These are phyloP conservation scores for Taxidea taxus DNA, from an alignment of 2,113 vertebrate genomes.

Conservation along the genomic window DNA sequence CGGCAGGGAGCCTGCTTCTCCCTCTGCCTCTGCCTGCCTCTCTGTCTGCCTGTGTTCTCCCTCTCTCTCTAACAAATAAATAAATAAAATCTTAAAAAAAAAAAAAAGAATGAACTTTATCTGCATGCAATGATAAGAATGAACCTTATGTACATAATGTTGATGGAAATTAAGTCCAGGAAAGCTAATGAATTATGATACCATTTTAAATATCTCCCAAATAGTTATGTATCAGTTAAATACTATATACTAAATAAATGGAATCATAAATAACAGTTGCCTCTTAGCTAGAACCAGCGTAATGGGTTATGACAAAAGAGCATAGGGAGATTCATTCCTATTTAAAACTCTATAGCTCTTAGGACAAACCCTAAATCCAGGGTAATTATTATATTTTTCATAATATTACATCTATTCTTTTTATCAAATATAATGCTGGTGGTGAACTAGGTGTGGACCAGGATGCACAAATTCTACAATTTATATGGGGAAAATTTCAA, in stretches of 20 bases:
- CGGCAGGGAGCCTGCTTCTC: no score
- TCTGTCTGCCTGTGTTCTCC: no score
- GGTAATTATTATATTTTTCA: not conserved
- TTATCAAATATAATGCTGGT: not conserved
- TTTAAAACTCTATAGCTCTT: not conserved
- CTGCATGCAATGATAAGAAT: not conserved
- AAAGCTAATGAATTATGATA: not conserved
- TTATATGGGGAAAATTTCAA: not conserved
- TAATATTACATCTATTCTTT: not conserved
- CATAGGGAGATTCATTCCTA: not conserved
- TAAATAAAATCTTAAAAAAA: no score
- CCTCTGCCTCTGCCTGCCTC: no score
- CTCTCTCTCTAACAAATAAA: no score
- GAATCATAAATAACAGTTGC: not conserved
- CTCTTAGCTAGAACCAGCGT: not conserved
- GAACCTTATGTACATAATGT: not conserved
- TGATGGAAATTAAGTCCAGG: not conserved
- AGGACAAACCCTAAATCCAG: not conserved
- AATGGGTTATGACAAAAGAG: not conserved
- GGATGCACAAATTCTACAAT: not conserved
- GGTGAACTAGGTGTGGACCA: not conserved
- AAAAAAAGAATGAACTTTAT: not conserved
- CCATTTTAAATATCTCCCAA: not conserved
- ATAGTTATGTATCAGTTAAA: not conserved
- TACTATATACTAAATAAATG: not conserved